Conservation (phyloP, 2,797 vertebrate species). For the Aulostomus chinensis region DNA sequence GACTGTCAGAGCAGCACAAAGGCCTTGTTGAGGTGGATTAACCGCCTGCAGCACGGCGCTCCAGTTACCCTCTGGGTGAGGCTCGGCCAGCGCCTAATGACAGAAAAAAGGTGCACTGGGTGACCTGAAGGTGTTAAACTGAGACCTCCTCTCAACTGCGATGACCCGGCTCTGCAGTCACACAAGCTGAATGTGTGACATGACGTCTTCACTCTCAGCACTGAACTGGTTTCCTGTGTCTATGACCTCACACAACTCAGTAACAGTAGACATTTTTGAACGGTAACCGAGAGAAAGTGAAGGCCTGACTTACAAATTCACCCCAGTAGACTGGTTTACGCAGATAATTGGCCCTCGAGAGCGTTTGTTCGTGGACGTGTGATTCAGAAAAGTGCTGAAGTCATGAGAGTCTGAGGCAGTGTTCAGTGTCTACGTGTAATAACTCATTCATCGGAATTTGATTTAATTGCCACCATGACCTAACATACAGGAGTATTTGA, state of each 20-base stretch:
- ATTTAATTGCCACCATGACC: no score
- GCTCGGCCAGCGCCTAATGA: slow-evolving; percentile 44
- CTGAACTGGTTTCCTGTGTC: slow-evolving; percentile 2
- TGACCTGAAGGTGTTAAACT: slow-evolving; percentile 66
- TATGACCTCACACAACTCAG: neutral
- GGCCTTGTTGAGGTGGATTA: slow-evolving; percentile 67
- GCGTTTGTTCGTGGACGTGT: no score
- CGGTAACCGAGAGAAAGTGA: no score
- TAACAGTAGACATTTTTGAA: no score
- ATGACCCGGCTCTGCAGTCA: slow-evolving; percentile 21
- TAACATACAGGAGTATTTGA: no score
- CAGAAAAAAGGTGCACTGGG: slow-evolving; percentile 37
- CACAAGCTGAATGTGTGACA: slow-evolving; percentile 36
- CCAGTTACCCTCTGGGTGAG: slow-evolving; percentile 45
- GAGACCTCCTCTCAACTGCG: slow-evolving; percentile 39
- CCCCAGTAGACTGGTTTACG: no score
- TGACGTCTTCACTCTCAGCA: slow-evolving; percentile 33
- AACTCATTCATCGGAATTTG: no score
- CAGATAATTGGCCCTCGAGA: no score
- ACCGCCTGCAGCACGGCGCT: slow-evolving; percentile 28
- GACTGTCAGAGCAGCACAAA: slow-evolving; percentile 48
- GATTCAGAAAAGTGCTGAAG: no score
- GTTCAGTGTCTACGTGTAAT: no score
- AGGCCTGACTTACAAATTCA: no score
- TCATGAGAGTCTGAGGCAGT: no score